phyloP scores from a whole-genome alignment of 2,888 invertebrate species.

The Phasia obesa region DNA sequence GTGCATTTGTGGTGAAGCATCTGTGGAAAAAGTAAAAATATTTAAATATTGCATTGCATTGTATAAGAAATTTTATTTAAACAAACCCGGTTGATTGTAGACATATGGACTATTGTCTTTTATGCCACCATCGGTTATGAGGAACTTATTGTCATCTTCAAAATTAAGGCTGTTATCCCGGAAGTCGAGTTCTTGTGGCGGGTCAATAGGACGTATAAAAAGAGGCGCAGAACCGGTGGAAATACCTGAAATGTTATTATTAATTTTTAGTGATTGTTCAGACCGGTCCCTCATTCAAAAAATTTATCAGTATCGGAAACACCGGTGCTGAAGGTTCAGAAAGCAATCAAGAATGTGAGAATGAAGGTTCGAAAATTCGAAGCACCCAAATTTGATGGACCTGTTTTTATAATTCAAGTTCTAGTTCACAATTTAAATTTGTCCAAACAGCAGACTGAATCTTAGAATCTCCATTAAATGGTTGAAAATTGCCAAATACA shows the following conservation, averaged over 20 bases:
- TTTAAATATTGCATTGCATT: neutral
- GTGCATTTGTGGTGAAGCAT: conserved; percentile 82
- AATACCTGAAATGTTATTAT: conserved; percentile 77
- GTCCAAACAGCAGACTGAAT: too few species aligned
- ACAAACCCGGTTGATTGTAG: conserved; percentile 79
- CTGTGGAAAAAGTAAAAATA: conserved; percentile 77
- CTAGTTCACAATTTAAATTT: too few species aligned
- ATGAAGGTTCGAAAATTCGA: too few species aligned
- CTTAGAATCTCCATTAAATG: too few species aligned
- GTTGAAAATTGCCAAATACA: too few species aligned
- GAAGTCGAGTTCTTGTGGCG: conserved; percentile 88
- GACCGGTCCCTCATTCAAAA: too few species aligned
- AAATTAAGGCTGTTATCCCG: conserved; percentile 87
- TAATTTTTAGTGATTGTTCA: too few species aligned
- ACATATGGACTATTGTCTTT: conserved; percentile 76
- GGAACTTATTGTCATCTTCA: conserved; percentile 77
- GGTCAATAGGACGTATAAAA: conserved; percentile 80
- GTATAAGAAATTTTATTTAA: neutral
- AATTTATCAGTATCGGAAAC: too few species aligned
- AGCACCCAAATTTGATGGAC: too few species aligned
- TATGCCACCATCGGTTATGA: conserved; percentile 71
- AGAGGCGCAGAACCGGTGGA: conserved; percentile 79
- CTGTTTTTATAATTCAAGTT: too few species aligned
- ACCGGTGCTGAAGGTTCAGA: too few species aligned
- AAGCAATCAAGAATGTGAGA: too few species aligned